Conservation (phyloP, 2,113 vertebrate genomes). For the Ovibos moschatus region DNA sequence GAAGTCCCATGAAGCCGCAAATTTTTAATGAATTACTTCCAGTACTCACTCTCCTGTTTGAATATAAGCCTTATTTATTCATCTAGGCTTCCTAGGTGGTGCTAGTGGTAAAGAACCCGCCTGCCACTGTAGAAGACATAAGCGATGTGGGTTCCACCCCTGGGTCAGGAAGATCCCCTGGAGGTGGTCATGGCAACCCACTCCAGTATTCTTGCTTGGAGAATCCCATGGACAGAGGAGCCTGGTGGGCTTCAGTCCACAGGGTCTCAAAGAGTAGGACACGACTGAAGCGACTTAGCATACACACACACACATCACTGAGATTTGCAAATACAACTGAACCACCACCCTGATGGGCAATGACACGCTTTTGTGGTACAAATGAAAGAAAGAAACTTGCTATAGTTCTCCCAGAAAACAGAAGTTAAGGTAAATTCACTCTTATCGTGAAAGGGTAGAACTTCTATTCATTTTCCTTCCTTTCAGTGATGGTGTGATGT, state of each 20-base stretch:
- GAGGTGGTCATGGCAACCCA: not conserved
- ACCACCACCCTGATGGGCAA: not conserved
- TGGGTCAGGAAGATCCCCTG: not conserved
- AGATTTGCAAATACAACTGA: not conserved
- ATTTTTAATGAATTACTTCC: not conserved
- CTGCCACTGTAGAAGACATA: not conserved
- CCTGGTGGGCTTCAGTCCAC: not conserved
- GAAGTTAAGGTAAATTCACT: not conserved
- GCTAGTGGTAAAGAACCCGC: not conserved
- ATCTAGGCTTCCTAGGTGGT: not conserved
- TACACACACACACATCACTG: not conserved
- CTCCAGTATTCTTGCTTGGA: not conserved
- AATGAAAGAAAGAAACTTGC: not conserved
- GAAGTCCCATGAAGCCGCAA: not conserved
- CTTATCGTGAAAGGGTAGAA: fast-evolving
- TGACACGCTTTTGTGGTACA: not conserved
- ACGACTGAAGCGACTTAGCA: not conserved
- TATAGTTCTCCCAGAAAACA: not conserved
- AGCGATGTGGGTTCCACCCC: not conserved
- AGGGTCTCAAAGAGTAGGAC: not conserved
- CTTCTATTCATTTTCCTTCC: not conserved
- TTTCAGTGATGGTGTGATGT: not conserved
- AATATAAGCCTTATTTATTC: not conserved
- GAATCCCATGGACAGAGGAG: not conserved
- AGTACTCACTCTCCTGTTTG: not conserved